Conservation (phyloP, 2,888 invertebrate species). For the Bombyx huttoni region DNA sequence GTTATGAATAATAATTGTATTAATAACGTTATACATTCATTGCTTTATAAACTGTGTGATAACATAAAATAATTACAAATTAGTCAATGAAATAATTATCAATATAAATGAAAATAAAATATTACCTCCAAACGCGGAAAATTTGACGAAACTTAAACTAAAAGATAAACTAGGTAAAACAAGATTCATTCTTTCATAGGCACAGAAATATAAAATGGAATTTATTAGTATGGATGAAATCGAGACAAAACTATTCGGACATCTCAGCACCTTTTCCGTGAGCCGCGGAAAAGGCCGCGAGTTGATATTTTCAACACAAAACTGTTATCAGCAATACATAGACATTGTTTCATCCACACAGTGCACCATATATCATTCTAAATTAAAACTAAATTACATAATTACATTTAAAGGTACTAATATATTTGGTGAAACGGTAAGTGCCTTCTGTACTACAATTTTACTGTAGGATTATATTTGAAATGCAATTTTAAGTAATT, state of each 20-base stretch:
- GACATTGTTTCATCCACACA: neutral
- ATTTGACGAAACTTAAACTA: neutral
- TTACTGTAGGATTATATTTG: too few species aligned
- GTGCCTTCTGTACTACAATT: neutral
- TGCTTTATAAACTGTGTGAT: too few species aligned
- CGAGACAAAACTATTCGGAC: conserved; percentile 6
- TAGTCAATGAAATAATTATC: too few species aligned
- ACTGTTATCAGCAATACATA: neutral
- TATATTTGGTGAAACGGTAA: neutral
- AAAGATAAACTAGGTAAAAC: neutral
- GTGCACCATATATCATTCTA: neutral
- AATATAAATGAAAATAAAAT: conserved; percentile 5
- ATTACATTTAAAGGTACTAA: neutral
- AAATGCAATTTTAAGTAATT: too few species aligned
- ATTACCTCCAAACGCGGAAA: neutral
- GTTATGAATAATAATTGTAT: too few species aligned
- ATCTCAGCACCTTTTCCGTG: conserved; percentile 26
- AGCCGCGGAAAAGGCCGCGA: conserved; percentile 33
- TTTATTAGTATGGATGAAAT: neutral
- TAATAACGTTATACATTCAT: too few species aligned
- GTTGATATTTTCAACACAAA: conserved; percentile 10
- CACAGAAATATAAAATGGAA: neutral
- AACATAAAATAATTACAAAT: too few species aligned
- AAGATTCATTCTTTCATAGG: neutral
- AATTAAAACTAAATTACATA: neutral